phyloP scores from a whole-genome alignment of 2,113 vertebrate species.

The Entomyzon cyanotis region DNA sequence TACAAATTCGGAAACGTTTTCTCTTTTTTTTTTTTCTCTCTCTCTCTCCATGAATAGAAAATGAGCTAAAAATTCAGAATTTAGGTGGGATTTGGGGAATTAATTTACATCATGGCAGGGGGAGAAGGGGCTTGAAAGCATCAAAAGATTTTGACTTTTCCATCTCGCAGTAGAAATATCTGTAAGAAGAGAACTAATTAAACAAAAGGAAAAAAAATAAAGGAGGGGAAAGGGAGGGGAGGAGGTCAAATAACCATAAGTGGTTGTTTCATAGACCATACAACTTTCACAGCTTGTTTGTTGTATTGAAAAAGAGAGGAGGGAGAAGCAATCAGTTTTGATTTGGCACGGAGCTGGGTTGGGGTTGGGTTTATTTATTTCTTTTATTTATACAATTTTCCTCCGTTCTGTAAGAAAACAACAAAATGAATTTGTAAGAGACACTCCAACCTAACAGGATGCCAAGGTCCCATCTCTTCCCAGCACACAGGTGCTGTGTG shows the following conservation, averaged over 20 bases:
- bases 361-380: background rate
- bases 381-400: background rate
- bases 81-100: conserved; percentile 46
- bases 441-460: background rate
- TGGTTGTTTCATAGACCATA: background rate
- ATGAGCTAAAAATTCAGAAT: background rate
- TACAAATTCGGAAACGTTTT: background rate
- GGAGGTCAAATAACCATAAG: conserved; percentile 1
- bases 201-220: background rate
- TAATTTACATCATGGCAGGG: background rate
- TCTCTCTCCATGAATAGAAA: background rate
- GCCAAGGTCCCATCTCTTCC: background rate
- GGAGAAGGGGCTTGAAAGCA: conserved; percentile 1
- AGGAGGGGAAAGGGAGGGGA: background rate
- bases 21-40: background rate
- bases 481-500: background rate
- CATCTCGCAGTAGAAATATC: background rate
- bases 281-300: background rate
- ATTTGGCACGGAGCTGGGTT: background rate
- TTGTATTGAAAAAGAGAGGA: background rate
- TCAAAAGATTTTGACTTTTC: conserved; percentile 36
- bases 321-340: background rate
- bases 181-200: background rate
- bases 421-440: background rate
- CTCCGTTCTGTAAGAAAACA: background rate